A percentile compares a stretch with the other conserved stretches of the same genome.
Conservation (phyloP, 2,888 invertebrate genomes). For the Villa cingulata region DNA sequence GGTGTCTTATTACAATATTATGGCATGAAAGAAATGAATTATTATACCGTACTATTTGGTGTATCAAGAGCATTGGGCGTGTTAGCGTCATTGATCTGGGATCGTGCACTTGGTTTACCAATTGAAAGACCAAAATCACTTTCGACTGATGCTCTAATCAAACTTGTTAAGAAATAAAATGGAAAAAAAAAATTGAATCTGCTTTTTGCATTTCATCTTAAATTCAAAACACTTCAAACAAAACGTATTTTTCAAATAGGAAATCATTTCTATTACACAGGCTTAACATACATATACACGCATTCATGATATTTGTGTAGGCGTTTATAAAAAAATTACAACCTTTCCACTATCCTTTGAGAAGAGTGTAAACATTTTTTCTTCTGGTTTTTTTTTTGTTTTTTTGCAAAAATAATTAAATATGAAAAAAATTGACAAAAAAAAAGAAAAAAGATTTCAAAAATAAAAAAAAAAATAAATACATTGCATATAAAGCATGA, state of each 20-base stretch:
- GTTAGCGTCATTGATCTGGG: conserved; percentile 66
- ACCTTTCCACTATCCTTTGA: too few species aligned
- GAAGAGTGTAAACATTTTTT: too few species aligned
- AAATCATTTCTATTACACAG: too few species aligned
- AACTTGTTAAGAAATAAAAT: conserved; percentile 31
- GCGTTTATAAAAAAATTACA: not conserved
- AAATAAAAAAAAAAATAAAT: not conserved
- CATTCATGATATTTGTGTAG: too few species aligned
- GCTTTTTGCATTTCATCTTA: conserved; percentile 3
- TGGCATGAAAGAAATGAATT: conserved; percentile 79
- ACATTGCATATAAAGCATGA: not conserved
- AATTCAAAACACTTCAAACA: conserved; percentile 4
- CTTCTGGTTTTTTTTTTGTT: too few species aligned
- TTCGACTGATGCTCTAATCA: conserved; percentile 46
- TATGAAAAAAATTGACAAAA: conserved; percentile 2
- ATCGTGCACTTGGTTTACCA: conserved; percentile 67
- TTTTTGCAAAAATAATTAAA: not conserved
- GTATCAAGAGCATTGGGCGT: conserved; percentile 77
- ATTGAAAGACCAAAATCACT: conserved; percentile 76
- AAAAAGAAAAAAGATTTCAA: not conserved
- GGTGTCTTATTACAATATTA: conserved; percentile 73
- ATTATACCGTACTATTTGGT: conserved; percentile 82
- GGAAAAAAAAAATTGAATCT: not conserved
- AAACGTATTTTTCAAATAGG: too few species aligned
- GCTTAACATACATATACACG: too few species aligned